A percentile compares a stretch with the other conserved stretches of the same genome.
Conservation (phyloP, 2,113 vertebrate species). For the Hassar affinis region DNA sequence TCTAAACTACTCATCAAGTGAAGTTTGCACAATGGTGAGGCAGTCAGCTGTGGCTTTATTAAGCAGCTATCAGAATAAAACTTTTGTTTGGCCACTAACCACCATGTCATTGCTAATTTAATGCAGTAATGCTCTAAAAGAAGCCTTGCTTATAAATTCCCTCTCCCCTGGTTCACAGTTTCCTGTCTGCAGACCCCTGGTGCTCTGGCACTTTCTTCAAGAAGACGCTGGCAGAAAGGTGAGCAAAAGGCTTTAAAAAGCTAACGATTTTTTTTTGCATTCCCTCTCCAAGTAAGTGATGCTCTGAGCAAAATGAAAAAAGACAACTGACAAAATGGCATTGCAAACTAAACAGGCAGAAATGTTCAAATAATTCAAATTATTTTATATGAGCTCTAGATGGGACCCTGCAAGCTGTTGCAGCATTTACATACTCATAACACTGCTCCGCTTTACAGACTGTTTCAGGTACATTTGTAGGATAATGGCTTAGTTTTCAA, state of each 20-base stretch:
- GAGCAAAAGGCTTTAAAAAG: conserved; percentile 66
- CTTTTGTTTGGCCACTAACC: conserved; percentile 32
- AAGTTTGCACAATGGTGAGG: background rate
- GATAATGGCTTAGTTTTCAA: conserved; percentile 12
- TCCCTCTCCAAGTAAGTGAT: conserved; percentile 50
- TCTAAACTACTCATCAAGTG: background rate
- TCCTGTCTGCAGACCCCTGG: conserved; percentile 48
- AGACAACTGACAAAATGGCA: conserved; percentile 56
- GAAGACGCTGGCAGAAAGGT: conserved; percentile 53
- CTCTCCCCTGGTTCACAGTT: conserved; percentile 14
- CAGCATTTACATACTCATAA: background rate
- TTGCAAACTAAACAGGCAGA: conserved; percentile 58
- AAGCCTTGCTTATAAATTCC: conserved; percentile 34
- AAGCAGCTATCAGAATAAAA: conserved; percentile 7
- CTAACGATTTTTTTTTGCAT: conserved; percentile 34
- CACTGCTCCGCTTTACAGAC: background rate
- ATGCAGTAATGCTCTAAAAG: conserved; percentile 2
- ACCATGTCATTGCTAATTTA: conserved; percentile 25
- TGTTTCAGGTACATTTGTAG: conserved; percentile 7
- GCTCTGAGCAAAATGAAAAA: conserved; percentile 28
- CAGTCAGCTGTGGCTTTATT: conserved; percentile 5
- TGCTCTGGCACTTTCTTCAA: conserved; percentile 53
- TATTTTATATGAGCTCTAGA: background rate
- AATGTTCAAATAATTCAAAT: conserved; percentile 32
- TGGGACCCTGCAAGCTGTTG: conserved; percentile 20